Base-by-base conservation (phyloP, 2,113 vertebrate species). In the Stomatorhinus ivindoensis region DNA sequence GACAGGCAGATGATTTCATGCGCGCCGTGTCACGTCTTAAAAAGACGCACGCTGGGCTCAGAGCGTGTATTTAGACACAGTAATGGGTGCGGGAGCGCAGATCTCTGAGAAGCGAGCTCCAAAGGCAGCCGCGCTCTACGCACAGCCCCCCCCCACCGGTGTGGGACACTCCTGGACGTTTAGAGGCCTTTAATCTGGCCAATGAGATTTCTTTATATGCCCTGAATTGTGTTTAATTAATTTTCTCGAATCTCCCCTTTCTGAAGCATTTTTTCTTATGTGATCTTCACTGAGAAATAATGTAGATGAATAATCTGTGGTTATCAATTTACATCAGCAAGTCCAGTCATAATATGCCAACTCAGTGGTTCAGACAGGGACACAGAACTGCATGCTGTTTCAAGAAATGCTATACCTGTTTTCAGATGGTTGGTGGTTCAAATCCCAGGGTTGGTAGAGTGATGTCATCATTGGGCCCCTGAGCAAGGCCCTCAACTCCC, bases 51-150 rank as follows among this genome's bases (percentile, higher is more conserved):
- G n/a, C 86, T 58, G 50, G 87, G 69, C 87, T 90, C 10, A 76
- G 69, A 90, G 86, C 86, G 11, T 73, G 88, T 90, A 90, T 90
- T 90, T 90, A 90, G 87, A 88, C 89, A 90, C 53, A 90, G 86
- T 47, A 88, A 90, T 90, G 50, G 82, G 80, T 11, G 51, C 13
- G 13, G 7, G 61, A 58, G 85, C 27, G 58, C 69, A 27, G 73
- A 83, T 88, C 69, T 90, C 69, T 17, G 50, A 90, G 58, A 80
- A 80, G 35, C 11, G 42, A 10, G 42, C 19, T 53, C 55, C 44
- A 86, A 65, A 87, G 51, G 44, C 46, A 87, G 13, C 55, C 24
- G 19, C 21, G 3, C 24, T 10, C n/a, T 42, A 31, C 15, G 11
- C 51, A 21, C 27, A n/a, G 51, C 51, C 3, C 50, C 55, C 35